Evolutionary conservation across 1,140 invertebrate species (phyloP), one percentile per base, ranked within the genome.

Genomic region (Heliconius hermathena): DNA sequence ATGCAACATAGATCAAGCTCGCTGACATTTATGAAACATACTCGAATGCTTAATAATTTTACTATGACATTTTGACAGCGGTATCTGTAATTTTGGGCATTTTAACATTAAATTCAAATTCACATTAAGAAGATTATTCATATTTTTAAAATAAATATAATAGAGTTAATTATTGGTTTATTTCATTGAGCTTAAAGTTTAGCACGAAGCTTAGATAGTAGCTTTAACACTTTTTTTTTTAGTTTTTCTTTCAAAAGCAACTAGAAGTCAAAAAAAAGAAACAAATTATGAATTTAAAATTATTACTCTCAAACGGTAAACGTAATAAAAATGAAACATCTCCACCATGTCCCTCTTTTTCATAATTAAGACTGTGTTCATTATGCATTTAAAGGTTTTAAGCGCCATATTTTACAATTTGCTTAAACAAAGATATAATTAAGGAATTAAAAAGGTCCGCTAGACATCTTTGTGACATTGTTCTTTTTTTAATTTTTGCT

Each of bases 361-460:
- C 22, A 66, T 66, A 66, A 66, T 66, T 29, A 66, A 66, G 60
- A 66, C 60, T 13, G 60, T 66, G 26, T 66, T 66, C 60, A 29
- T 66, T 66, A 66, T 66, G 60, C 60, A 66, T 66, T 66, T 66
- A 6, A 66, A 66, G 60, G 60, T 66, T 66, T 66, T 66, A 66
- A 66, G 60, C 60, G 60, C 60, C 60, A 66, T 66, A 26, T 26
- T 66, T 66, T 29, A 29, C 4, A 66, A 66, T 66, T 66, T 29
- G 60, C 60, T 66, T 66, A 66, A 66, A 66, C 60, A 66, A 66
- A 66, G 60, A 66, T 66, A 66, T 66, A 29, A 66, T 66, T 66
- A 66, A 26, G 26, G 11, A 66, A 66, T 66, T 66, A 22, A 66
- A 66, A 66, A 66, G 26, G 20, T 13, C 8, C 26, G 20, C 60